A percentile compares a stretch with the other conserved stretches of the same genome.
phyloP scores from a whole-genome alignment of 2,888 invertebrate species.

The Hydraecia micacea region DNA sequence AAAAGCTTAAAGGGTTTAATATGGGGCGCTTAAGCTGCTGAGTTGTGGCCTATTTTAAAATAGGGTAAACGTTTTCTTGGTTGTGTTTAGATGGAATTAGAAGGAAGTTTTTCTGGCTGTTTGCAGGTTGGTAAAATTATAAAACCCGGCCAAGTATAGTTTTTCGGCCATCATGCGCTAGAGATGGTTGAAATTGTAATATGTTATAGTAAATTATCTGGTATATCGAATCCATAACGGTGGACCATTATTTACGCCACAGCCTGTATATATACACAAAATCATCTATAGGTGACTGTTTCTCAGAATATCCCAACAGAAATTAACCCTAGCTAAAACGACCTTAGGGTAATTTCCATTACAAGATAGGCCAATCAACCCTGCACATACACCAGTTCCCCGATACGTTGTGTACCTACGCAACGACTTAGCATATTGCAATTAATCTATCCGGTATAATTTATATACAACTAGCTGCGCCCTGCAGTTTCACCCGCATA shows the following conservation, averaged over 20 bases:
- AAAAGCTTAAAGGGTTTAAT: conserved; percentile 55
- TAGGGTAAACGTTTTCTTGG: conserved; percentile 42
- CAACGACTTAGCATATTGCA: conserved; percentile 48
- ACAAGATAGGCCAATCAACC: conserved; percentile 39
- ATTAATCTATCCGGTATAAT: conserved; percentile 37
- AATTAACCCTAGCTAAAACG: conserved; percentile 23
- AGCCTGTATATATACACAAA: no score
- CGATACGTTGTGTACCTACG: conserved; percentile 27
- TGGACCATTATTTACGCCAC: no score
- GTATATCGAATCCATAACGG: no score
- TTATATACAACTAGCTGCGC: neutral
- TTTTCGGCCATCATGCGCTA: no score
- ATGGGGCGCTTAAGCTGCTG: conserved; percentile 45
- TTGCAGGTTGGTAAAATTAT: neutral
- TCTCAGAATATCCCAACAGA: conserved; percentile 11
- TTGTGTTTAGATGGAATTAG: conserved; percentile 31
- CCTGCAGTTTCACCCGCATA: no score
- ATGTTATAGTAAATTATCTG: no score
- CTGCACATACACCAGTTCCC: conserved; percentile 19
- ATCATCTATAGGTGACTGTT: neutral
- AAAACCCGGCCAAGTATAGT: no score
- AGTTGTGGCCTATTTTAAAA: conserved; percentile 59
- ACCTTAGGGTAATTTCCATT: conserved; percentile 39
- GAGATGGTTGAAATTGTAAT: no score
- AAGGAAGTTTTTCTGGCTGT: neutral